These are phyloP conservation scores for Germaria angustata DNA, from an alignment of 2,888 invertebrate genomes.

Conservation along the genomic window DNA sequence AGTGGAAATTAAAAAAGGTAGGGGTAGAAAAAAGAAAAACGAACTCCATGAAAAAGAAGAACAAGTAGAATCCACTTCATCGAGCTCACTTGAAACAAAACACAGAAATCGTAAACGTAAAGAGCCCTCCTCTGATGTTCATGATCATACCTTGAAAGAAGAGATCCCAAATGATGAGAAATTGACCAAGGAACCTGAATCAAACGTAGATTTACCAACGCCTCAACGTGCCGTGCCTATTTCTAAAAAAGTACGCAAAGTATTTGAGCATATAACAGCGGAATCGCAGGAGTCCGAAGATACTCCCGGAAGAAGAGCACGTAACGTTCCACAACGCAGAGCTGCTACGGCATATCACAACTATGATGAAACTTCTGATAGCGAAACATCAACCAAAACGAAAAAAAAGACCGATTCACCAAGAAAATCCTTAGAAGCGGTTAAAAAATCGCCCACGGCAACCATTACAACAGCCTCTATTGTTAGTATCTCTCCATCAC, in stretches of 20 bases:
- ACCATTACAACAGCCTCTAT: constrained; percentile 21
- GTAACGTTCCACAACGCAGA: constrained; percentile 64
- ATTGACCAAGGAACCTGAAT: background rate
- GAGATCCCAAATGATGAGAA: background rate
- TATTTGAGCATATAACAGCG: constrained; percentile 40
- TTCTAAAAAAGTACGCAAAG: constrained; percentile 64
- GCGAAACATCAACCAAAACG: constrained; percentile 47
- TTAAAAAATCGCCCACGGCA: constrained; percentile 42
- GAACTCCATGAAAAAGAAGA: constrained; percentile 26
- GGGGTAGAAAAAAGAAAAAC: constrained; percentile 18
- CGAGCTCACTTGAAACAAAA: constrained; percentile 10
- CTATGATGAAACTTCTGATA: constrained; percentile 69
- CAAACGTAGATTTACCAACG: background rate
- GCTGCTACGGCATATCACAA: constrained; percentile 66
- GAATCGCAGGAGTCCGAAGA: constrained; percentile 30
- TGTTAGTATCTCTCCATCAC: background rate
- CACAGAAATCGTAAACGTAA: constrained; percentile 50
- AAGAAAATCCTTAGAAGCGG: constrained; percentile 37
- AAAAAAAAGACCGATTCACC: constrained; percentile 58
- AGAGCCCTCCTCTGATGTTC: constrained; percentile 28
- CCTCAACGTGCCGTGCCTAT: constrained; percentile 17
- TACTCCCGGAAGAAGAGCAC: constrained; percentile 49
- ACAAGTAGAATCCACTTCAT: background rate
- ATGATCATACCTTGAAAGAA: background rate
- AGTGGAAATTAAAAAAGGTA: constrained; percentile 22